A percentile compares a stretch with the other conserved stretches of the same genome.
These are phyloP conservation scores for Eidolon helvum DNA, from an alignment of 2,113 vertebrate genomes.

Conservation along the genomic window DNA sequence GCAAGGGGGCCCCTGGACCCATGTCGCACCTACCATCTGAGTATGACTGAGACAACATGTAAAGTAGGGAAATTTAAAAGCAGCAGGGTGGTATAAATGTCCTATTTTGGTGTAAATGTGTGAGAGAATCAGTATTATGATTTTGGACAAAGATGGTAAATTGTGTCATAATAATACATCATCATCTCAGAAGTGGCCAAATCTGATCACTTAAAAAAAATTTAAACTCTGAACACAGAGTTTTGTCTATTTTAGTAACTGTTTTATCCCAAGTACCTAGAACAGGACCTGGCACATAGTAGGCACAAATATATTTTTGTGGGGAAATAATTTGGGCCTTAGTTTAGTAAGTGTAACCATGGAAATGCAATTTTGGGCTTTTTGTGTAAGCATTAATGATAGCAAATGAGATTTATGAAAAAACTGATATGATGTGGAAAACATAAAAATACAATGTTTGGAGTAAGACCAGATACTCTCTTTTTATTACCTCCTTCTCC, in stretches of 20 bases:
- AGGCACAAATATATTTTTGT: background rate
- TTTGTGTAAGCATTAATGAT: background rate
- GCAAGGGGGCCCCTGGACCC: background rate
- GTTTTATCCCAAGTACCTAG: background rate
- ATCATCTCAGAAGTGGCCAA: background rate
- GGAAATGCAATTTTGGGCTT: background rate
- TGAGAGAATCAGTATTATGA: background rate
- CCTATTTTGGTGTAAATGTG: background rate
- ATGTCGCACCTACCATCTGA: background rate
- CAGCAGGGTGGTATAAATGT: background rate
- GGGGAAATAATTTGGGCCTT: background rate
- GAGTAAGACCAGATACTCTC: background rate
- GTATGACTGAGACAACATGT: background rate
- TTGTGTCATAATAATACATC: background rate
- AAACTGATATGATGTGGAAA: background rate
- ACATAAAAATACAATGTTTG: background rate
- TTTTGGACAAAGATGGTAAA: background rate
- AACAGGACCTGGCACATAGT: background rate
- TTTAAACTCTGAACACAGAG: background rate
- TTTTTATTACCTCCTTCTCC: background rate
- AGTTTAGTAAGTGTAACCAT: background rate
- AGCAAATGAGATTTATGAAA: background rate
- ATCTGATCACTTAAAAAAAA: background rate
- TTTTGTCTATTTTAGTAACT: constrained; percentile 13
- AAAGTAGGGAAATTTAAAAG: background rate